Percentiles rank a stretch among this genome's conserved stretches.
Evolutionary conservation across 2,797 vertebrate genomes (phyloP).

Genomic region (Enteromius unitaeniatus): DNA sequence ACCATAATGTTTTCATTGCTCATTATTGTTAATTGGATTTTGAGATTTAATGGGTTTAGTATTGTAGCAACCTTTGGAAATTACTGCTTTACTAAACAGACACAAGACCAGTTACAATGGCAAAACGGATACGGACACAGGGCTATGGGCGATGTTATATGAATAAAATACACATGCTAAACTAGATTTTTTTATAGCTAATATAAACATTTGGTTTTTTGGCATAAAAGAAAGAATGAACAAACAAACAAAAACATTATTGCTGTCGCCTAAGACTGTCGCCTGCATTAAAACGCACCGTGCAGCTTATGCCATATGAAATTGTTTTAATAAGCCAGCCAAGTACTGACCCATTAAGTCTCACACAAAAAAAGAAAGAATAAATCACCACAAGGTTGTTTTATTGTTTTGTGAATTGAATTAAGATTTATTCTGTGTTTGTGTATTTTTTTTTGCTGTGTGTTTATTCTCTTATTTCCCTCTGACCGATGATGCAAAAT

Average conservation of each 20-base stretch:
- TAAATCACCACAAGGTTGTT: too few species aligned
- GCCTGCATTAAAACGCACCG: neutral
- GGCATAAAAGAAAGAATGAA: neutral
- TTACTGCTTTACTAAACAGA: neutral
- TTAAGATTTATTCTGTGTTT: too few species aligned
- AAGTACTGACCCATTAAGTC: too few species aligned
- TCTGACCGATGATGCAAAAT: neutral
- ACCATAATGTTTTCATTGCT: neutral
- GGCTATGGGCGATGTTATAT: neutral
- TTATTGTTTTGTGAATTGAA: too few species aligned
- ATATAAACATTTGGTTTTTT: neutral
- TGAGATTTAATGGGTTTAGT: neutral
- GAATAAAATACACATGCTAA: neutral
- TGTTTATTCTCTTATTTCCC: neutral
- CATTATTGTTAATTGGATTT: neutral
- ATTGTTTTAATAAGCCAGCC: neutral
- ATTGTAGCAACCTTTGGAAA: neutral
- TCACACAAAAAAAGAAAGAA: too few species aligned
- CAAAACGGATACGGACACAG: neutral
- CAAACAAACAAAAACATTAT: neutral
- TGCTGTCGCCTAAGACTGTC: neutral
- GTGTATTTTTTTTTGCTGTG: neutral
- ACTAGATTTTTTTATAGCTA: neutral
- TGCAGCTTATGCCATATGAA: neutral
- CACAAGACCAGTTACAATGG: neutral